Evolutionary conservation across 2,888 invertebrate species (phyloP).

Genomic region (Trichopoda pennipes): DNA sequence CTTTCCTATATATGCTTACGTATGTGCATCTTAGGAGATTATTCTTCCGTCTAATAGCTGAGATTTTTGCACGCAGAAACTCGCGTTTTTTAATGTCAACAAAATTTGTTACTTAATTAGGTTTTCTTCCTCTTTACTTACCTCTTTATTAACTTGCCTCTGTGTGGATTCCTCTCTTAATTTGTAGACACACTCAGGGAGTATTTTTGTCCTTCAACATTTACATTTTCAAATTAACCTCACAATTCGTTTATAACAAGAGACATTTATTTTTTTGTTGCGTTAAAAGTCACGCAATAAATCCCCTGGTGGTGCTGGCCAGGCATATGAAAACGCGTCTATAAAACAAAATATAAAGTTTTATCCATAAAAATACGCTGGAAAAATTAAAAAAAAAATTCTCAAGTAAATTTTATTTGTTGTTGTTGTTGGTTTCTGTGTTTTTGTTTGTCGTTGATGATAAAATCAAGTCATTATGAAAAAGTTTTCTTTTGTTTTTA

Average conservation of each 20-base stretch:
- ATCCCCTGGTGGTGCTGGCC: not conserved
- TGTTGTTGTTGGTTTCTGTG: slow-evolving; percentile 18
- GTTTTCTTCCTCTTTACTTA: too few species aligned
- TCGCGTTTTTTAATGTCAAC: too few species aligned
- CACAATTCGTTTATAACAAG: slow-evolving; percentile 14
- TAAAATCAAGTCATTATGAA: slow-evolving; percentile 67
- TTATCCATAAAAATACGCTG: slow-evolving; percentile 15
- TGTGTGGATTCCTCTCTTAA: too few species aligned
- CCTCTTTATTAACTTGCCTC: too few species aligned
- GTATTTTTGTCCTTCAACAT: not conserved
- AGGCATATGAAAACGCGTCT: not conserved
- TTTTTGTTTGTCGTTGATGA: slow-evolving; percentile 51
- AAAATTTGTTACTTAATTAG: too few species aligned
- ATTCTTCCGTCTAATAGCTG: too few species aligned
- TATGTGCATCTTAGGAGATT: too few species aligned
- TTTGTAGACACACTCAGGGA: too few species aligned
- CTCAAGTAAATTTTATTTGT: slow-evolving; percentile 15
- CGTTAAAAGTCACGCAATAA: slow-evolving; percentile 4
- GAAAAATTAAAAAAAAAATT: slow-evolving; percentile 15
- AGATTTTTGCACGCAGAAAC: too few species aligned
- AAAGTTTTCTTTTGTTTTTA: slow-evolving; percentile 63
- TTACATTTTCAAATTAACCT: slow-evolving; percentile 16
- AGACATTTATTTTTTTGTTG: slow-evolving; percentile 6
- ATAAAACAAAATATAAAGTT: not conserved
- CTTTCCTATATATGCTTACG: too few species aligned